A percentile compares a stretch with the other conserved stretches of the same genome.
These are phyloP conservation scores for Ditula angustiorana DNA, from an alignment of 2,888 invertebrate species.

Conservation along the genomic window DNA sequence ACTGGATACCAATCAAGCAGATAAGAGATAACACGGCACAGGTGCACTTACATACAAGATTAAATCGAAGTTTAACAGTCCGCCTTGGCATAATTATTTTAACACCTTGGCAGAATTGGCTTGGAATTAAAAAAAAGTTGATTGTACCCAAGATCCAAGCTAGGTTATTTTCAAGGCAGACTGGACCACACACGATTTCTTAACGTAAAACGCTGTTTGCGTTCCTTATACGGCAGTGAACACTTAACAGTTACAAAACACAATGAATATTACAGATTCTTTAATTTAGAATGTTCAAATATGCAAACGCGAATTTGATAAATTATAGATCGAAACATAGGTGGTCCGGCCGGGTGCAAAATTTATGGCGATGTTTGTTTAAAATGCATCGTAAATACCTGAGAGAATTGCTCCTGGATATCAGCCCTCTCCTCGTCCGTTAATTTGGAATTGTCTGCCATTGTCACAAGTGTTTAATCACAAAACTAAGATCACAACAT, in stretches of 20 bases:
- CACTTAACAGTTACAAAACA: slow-evolving; percentile 42
- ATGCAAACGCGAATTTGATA: background rate
- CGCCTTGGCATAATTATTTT: slow-evolving; percentile 33
- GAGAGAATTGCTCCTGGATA: slow-evolving; percentile 90
- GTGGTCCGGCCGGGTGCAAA: slow-evolving; percentile 18
- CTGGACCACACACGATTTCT: slow-evolving; percentile 42
- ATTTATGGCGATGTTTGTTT: background rate
- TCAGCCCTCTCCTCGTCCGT: slow-evolving; percentile 90
- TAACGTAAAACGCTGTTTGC: slow-evolving; percentile 17
- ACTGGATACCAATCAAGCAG: slow-evolving; percentile 19
- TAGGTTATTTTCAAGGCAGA: slow-evolving; percentile 39
- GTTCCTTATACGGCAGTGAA: slow-evolving; percentile 26
- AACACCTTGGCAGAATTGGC: slow-evolving; percentile 17
- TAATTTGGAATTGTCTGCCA: slow-evolving; percentile 85
- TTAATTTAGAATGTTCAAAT: background rate
- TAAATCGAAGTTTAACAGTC: slow-evolving; percentile 5
- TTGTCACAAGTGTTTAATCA: slow-evolving; percentile 70
- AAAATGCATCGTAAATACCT: slow-evolving; percentile 82
- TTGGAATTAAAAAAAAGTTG: slow-evolving; percentile 17
- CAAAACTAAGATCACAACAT: slow-evolving; percentile 76
- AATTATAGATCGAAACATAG: slow-evolving; percentile 12
- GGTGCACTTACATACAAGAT: background rate
- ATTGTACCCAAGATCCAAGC: slow-evolving; percentile 13
- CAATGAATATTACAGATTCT: background rate
- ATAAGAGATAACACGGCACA: slow-evolving; percentile 28